These are phyloP conservation scores for Cheilosia urbana DNA, from an alignment of 2,888 invertebrate species.

Conservation along the genomic window DNA sequence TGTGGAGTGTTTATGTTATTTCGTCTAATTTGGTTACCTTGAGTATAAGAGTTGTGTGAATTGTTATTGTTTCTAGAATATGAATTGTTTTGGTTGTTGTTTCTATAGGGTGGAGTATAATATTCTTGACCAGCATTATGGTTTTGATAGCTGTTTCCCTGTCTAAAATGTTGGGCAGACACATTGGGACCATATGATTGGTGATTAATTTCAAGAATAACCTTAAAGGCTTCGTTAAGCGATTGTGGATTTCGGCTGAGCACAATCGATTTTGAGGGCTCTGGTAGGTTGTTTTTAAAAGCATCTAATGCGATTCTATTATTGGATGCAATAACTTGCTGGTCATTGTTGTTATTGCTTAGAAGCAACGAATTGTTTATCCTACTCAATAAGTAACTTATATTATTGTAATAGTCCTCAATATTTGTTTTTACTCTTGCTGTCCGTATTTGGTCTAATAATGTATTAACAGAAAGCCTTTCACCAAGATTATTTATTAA, in stretches of 20 bases:
- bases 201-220: constrained; percentile 20
- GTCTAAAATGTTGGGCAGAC: neutral
- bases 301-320: constrained; percentile 39
- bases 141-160: neutral
- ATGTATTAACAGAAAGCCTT: constrained; percentile 3
- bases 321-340: constrained; percentile 19
- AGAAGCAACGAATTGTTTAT: neutral
- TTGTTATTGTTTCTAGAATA: no score
- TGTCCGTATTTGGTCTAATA: constrained; percentile 35
- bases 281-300: constrained; percentile 44
- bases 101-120: neutral
- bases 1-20: neutral
- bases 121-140: neutral
- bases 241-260: constrained; percentile 17
- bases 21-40: no score
- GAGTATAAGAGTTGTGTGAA: no score
- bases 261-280: constrained; percentile 34
- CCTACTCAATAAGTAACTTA: constrained; percentile 29
- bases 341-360: constrained; percentile 6
- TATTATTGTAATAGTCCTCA: constrained; percentile 41
- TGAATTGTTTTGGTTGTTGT: neutral
- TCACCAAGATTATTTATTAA: constrained; percentile 43
- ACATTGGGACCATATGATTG: constrained; percentile 6
- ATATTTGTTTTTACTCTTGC: constrained; percentile 28
- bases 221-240: constrained; percentile 26